Percentiles rank a stretch among this genome's conserved stretches.
phyloP scores from a whole-genome alignment of 2,888 invertebrate species.

The Heterodera filipjevi region DNA sequence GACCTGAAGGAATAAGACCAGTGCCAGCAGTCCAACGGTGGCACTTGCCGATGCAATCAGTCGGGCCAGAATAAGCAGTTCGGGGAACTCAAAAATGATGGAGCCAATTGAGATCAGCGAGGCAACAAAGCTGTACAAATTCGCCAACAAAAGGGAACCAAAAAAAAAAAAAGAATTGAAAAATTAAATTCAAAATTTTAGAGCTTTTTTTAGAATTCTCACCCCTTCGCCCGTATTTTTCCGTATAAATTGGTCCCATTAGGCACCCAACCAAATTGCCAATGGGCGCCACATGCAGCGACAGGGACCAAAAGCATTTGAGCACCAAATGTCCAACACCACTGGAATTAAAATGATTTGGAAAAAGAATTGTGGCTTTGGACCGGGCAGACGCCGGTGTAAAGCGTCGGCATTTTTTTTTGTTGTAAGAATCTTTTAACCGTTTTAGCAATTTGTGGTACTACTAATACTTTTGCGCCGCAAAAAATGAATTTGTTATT shows the following conservation, averaged over 20 bases:
- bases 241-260: not conserved
- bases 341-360: too few species aligned
- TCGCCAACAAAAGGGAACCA: conserved; percentile 5
- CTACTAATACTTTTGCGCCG: too few species aligned
- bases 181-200: not conserved
- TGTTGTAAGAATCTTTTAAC: too few species aligned
- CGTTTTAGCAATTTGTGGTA: too few species aligned
- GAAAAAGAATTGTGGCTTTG: too few species aligned
- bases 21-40: conserved; percentile 10
- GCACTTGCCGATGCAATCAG: conserved; percentile 2
- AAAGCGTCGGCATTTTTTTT: too few species aligned
- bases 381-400: too few species aligned
- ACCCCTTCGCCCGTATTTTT: conserved; percentile 1
- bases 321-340: conserved; percentile 11
- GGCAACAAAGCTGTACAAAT: not conserved
- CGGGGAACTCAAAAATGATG: conserved; percentile 10
- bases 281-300: conserved; percentile 4
- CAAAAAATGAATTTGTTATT: too few species aligned
- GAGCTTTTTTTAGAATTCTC: not conserved
- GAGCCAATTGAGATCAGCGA: not conserved
- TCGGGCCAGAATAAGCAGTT: conserved; percentile 10
- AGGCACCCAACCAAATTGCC: conserved; percentile 9
- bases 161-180: not conserved
- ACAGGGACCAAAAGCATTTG: not conserved
- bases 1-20: conserved; percentile 8